Conservation (phyloP, 2,888 invertebrate genomes). For the Cordylochernes scorpioides region DNA sequence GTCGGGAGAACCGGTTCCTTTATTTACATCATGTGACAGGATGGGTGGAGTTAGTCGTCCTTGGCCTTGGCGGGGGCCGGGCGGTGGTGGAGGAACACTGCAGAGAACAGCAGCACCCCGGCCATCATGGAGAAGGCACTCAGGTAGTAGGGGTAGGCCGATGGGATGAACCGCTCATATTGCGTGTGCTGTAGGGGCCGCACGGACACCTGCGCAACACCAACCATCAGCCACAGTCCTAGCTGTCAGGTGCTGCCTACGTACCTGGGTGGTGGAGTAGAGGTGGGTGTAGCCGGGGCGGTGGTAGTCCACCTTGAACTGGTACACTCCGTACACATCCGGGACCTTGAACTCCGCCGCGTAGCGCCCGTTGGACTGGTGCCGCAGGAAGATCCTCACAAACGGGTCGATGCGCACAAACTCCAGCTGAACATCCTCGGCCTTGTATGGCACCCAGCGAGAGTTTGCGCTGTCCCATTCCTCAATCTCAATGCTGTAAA, state of each 20-base stretch:
- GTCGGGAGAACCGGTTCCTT: too few species aligned
- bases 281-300: slow-evolving; percentile 78
- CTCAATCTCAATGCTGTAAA: slow-evolving; percentile 73
- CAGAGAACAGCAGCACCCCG: slow-evolving; percentile 74
- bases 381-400: too few species aligned
- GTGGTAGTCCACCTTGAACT: slow-evolving; percentile 92
- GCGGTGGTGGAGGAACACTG: slow-evolving; percentile 84
- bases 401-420: slow-evolving; percentile 98
- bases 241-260: too few species aligned
- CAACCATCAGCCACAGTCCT: too few species aligned
- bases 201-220: slow-evolving; percentile 59
- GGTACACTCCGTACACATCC: slow-evolving; percentile 95
- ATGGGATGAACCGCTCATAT: slow-evolving; percentile 90
- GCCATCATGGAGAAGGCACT: slow-evolving; percentile 98
- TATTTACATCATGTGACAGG: too few species aligned
- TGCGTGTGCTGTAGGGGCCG: slow-evolving; percentile 88
- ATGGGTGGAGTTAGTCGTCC: too few species aligned
- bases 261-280: slow-evolving; percentile 69
- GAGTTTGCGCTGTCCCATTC: slow-evolving; percentile 44
- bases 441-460: slow-evolving; percentile 76
- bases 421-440: slow-evolving; percentile 80
- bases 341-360: slow-evolving; percentile 77
- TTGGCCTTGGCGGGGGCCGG: too few species aligned
- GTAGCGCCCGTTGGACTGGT: too few species aligned
- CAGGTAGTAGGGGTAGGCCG: slow-evolving; percentile 91